Percentiles rank a stretch among this genome's conserved stretches.
phyloP scores from a whole-genome alignment of 2,113 vertebrate species.

The Maccullochella peelii region DNA sequence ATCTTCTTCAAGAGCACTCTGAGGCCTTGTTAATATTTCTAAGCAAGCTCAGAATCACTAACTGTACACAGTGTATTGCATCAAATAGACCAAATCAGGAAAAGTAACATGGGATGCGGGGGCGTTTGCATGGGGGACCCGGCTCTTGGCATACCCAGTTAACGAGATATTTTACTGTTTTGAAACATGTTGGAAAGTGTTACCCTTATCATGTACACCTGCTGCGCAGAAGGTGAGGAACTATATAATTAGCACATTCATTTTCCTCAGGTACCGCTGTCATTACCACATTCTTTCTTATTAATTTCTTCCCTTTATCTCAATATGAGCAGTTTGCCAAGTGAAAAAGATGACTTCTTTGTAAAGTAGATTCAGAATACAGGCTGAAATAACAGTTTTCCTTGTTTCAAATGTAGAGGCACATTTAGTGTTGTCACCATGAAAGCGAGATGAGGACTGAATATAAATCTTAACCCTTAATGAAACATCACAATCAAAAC shows the following conservation, averaged over 20 bases:
- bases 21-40: neutral
- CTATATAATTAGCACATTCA: neutral
- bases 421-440: neutral
- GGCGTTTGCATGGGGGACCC: neutral
- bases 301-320: neutral
- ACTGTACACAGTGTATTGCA: neutral
- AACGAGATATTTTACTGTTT: neutral
- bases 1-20: neutral
- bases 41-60: neutral
- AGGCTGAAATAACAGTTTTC: neutral
- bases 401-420: neutral
- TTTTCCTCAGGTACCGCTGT: neutral
- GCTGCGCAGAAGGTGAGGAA: neutral
- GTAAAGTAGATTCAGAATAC: neutral
- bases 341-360: neutral
- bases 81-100: neutral
- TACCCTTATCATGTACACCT: neutral
- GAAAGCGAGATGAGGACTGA: constrained; percentile 12
- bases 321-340: neutral
- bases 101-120: neutral
- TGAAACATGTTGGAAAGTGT: neutral
- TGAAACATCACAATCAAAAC: constrained; percentile 21
- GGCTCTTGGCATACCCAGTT: neutral
- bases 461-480: neutral
- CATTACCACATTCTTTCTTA: neutral